A percentile compares a stretch with the other conserved stretches of the same genome.
These are phyloP conservation scores for Colius striatus DNA, from an alignment of 2,113 vertebrate genomes.

Conservation along the genomic window DNA sequence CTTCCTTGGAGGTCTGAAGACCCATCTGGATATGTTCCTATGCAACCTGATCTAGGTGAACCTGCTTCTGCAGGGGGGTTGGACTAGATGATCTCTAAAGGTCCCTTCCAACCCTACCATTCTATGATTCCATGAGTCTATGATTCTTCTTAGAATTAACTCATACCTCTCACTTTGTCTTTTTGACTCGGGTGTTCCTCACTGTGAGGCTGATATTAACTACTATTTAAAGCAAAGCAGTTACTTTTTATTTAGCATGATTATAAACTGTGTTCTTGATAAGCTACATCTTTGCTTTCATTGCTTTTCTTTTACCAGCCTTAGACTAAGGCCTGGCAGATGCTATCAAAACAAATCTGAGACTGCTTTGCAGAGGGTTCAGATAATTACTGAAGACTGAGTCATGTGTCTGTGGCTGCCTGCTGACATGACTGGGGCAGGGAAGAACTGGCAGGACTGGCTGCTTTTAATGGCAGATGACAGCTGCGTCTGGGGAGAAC, in stretches of 20 bases:
- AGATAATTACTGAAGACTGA: background rate
- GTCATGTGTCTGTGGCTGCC: slow-evolving; percentile 8
- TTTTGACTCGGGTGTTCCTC: background rate
- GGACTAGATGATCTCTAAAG: too few species aligned
- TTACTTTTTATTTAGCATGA: background rate
- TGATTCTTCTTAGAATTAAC: background rate
- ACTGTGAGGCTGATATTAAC: background rate
- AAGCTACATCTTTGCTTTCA: background rate
- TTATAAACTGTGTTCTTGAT: background rate
- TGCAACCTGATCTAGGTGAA: too few species aligned
- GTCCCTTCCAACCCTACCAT: too few species aligned
- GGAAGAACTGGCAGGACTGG: slow-evolving; percentile 34
- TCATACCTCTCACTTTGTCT: background rate
- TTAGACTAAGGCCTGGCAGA: background rate
- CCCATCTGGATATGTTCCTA: too few species aligned
- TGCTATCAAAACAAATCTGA: background rate
- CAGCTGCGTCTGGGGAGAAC: background rate
- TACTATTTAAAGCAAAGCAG: background rate
- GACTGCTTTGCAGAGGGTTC: background rate
- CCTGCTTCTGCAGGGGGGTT: too few species aligned
- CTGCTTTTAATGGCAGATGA: background rate
- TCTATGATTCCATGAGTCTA: too few species aligned
- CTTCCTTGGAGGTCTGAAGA: too few species aligned
- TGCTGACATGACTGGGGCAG: background rate
- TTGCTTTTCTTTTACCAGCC: background rate